Conservation (phyloP, 2,888 invertebrate genomes). For the Tachina fera region DNA sequence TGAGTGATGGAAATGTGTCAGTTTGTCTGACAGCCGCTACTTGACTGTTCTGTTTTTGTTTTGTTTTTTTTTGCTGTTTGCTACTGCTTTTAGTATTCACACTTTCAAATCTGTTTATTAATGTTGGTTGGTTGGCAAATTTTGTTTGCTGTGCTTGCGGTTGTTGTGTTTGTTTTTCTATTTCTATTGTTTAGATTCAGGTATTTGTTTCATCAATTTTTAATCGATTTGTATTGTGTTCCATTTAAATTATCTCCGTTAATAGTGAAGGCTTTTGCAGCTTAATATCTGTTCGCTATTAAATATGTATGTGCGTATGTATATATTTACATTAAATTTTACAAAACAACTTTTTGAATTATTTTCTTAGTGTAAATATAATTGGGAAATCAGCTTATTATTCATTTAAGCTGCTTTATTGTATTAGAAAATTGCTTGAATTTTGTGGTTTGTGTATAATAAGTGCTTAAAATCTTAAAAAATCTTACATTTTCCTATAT, state of each 20-base stretch:
- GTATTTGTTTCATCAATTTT: conserved; percentile 49
- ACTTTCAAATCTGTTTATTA: conserved; percentile 3
- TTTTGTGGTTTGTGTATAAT: too few species aligned
- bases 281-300: conserved; percentile 9
- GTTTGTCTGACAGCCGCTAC: conserved; percentile 66
- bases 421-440: too few species aligned
- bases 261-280: conserved; percentile 11
- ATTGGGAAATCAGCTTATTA: too few species aligned
- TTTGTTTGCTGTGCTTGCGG: conserved; percentile 18
- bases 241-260: conserved; percentile 49
- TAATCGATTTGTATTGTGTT: conserved; percentile 45
- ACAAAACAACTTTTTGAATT: not conserved
- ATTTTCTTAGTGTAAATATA: too few species aligned
- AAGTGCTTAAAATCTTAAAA: too few species aligned
- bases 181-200: not conserved
- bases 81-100: conserved; percentile 3
- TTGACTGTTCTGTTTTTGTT: conserved; percentile 51
- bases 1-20: conserved; percentile 68
- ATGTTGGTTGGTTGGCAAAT: conserved; percentile 22
- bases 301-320: too few species aligned
- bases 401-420: too few species aligned
- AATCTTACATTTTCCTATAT: too few species aligned
- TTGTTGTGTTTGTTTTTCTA: not conserved
- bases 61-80: conserved; percentile 18
- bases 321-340: too few species aligned